phyloP scores from a whole-genome alignment of 2,113 vertebrate species.

The Oncorhynchus kisutch region DNA sequence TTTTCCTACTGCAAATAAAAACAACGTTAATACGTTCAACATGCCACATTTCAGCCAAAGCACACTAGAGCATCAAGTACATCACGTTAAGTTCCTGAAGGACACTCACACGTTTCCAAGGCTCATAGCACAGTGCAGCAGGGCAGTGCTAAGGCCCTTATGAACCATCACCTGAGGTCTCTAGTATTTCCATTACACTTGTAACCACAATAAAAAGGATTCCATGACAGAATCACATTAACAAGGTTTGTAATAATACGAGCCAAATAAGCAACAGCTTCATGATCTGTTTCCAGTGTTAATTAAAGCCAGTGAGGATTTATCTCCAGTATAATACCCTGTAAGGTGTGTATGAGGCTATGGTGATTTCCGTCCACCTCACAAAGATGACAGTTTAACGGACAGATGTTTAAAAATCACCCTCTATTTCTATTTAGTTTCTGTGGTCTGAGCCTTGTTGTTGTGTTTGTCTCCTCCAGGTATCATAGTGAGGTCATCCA shows the following conservation, averaged over 20 bases:
- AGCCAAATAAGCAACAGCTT: not conserved
- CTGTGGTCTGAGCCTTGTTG: not conserved
- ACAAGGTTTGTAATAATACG: constrained; percentile 15
- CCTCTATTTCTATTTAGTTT: not conserved
- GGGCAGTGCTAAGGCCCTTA: constrained; percentile 42
- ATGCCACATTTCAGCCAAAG: constrained; percentile 22
- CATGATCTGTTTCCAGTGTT: constrained; percentile 11
- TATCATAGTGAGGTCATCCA: constrained; percentile 79
- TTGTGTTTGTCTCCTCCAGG: constrained; percentile 66
- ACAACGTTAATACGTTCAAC: constrained; percentile 11
- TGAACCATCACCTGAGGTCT: constrained; percentile 46
- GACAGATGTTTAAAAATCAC: too few relatives aligned
- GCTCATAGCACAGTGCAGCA: not conserved
- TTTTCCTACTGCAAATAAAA: too few relatives aligned
- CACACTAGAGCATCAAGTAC: constrained; percentile 27
- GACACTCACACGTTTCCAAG: constrained; percentile 31
- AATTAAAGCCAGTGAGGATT: constrained; percentile 30
- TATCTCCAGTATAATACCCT: too few relatives aligned
- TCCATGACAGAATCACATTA: constrained; percentile 39
- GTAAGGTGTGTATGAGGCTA: not conserved
- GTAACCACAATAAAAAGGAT: constrained; percentile 41
- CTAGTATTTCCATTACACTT: constrained; percentile 55
- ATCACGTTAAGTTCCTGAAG: constrained; percentile 26
- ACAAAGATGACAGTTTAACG: too few relatives aligned
- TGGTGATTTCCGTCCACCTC: not conserved